Percentiles rank a stretch among this genome's conserved stretches.
Evolutionary conservation across 2,113 vertebrate genomes (phyloP).

Genomic region (Pimephales promelas): DNA sequence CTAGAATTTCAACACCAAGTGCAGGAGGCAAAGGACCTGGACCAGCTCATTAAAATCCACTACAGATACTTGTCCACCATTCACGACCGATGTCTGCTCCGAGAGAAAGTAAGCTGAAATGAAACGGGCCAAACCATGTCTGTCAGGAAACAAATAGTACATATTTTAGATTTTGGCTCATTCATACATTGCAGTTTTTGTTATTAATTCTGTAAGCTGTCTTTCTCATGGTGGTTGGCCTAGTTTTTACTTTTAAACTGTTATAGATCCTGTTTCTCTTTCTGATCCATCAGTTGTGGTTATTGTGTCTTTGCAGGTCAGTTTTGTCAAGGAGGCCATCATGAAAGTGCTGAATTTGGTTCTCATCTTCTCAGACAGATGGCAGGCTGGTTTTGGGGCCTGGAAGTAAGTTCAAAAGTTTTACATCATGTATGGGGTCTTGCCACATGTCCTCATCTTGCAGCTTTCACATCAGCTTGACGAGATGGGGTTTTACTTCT

Average conservation of each 20-base stretch:
- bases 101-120: slow-evolving; percentile 85
- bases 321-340: slow-evolving; percentile 97
- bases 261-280: not conserved
- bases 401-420: slow-evolving; percentile 85
- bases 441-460: not conserved
- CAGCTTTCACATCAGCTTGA: not conserved
- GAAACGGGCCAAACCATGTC: not conserved
- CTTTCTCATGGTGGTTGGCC: not conserved
- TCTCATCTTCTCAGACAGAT: slow-evolving; percentile 96
- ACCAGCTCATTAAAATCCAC: slow-evolving; percentile 98
- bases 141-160: not conserved
- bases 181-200: not conserved
- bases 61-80: slow-evolving; percentile 96
- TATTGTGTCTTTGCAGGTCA: slow-evolving; percentile 79
- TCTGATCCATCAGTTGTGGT: not conserved
- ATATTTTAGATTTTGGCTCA: not conserved
- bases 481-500: not conserved
- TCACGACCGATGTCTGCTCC: slow-evolving; percentile 92
- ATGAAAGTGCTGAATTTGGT: slow-evolving; percentile 98
- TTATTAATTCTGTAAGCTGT: not conserved
- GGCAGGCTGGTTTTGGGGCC: slow-evolving; percentile 91
- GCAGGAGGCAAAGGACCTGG: slow-evolving; percentile 96
- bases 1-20: slow-evolving; percentile 98
- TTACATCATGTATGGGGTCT: not conserved
- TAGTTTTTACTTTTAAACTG: not conserved